Base-by-base conservation (phyloP, 2,888 invertebrate species). In the Apamea sordens region DNA sequence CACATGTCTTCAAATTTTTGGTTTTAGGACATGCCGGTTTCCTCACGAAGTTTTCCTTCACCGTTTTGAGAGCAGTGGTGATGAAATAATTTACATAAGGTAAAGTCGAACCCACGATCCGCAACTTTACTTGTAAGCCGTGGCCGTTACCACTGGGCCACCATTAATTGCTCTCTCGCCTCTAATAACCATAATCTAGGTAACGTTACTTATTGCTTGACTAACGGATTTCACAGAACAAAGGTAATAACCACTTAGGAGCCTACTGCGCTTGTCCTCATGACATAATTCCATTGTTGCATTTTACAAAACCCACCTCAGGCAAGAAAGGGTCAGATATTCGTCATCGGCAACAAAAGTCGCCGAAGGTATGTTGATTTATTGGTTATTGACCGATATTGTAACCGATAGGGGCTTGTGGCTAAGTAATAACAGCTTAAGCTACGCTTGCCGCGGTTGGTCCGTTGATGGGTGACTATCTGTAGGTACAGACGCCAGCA, bases 211-310 rank as follows among this genome's bases (percentile, higher is more conserved):
- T 47, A 24, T 18, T 47, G 32, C 79, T 79, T 36, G 56, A 64
- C 36, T 47, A 72, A 21, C 18, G 4, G 36, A 72, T 79, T 79
- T 71, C 32, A 70, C 21, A 63, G 41, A 53, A 53, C 7, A 11
- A 15, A 50, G 13, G 5, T 32, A 44, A 44, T 71, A 24, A 59
- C n/a, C 21, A 36, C 15, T n/a, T 44, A 10, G 21, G 28, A 36
- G n/a, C 10, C 24, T 24, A 56, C 50, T 7, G 32, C 10, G 32
- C 10, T 7, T 32, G 7, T 41, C 18, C n/a, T 32, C 18, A 32
- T 63, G 79, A 64, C 63, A 79, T 70, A 79, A 78, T 79, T 32
- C 61, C n/a, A 63, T 79, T 78, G 78, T 63, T 72, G 3, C 59
- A 72, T 47, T 63, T n/a, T 71, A 44, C 32, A 11, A 64, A 47